phyloP scores from a whole-genome alignment of 2,797 vertebrate genomes.

The Sphenopsis melanotis region DNA sequence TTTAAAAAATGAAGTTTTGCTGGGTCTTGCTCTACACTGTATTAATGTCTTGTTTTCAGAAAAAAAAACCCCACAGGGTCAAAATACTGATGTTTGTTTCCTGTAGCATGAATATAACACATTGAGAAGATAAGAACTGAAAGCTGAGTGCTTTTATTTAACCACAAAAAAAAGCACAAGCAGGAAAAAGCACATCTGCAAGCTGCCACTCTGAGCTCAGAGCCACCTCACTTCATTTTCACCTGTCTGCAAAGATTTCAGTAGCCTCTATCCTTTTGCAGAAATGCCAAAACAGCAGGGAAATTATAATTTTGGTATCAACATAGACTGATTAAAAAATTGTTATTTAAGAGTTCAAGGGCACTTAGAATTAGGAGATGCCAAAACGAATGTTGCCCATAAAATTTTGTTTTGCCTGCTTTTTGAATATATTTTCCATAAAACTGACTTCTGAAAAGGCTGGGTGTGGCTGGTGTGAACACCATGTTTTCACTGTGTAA shows the following conservation, averaged over 20 bases:
- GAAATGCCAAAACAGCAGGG: neutral
- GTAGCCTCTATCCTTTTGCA: neutral
- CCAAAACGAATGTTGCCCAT: neutral
- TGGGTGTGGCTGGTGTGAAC: neutral
- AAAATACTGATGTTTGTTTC: constrained; percentile 33
- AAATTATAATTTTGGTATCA: neutral
- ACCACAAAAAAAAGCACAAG: neutral
- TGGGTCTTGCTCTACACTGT: neutral
- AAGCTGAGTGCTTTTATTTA: neutral
- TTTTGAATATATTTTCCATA: neutral
- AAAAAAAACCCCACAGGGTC: neutral
- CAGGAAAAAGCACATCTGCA: neutral
- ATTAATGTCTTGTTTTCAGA: neutral
- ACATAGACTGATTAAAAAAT: neutral
- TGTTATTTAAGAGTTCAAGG: neutral
- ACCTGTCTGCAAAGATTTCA: neutral
- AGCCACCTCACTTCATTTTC: neutral
- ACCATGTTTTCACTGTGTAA: neutral
- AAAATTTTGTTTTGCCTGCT: neutral
- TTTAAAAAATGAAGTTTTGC: constrained; percentile 11
- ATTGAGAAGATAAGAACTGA: neutral
- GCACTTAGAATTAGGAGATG: neutral
- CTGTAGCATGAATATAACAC: neutral
- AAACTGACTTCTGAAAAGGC: neutral
- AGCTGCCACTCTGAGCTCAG: neutral